These are phyloP conservation scores for Dilophus febrilis DNA, from an alignment of 2,888 invertebrate species.

Conservation along the genomic window DNA sequence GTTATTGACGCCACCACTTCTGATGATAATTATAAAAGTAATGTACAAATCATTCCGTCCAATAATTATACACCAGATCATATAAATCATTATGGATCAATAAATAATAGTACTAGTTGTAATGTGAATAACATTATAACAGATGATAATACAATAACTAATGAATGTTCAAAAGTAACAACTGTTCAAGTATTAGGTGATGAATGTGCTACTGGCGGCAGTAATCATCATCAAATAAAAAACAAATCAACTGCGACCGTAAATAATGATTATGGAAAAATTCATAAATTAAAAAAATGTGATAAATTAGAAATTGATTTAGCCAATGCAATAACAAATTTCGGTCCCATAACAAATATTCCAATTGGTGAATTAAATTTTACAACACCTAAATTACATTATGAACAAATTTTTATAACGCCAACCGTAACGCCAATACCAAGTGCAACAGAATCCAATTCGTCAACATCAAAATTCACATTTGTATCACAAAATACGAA, in stretches of 20 bases:
- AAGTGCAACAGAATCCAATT: constrained; percentile 4
- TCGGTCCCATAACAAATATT: constrained; percentile 25
- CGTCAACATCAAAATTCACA: too few species aligned
- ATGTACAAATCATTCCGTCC: constrained; percentile 32
- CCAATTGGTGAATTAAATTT: constrained; percentile 20
- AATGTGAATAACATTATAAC: not conserved
- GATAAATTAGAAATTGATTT: not conserved
- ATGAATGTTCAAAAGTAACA: constrained; percentile 18
- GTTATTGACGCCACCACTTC: constrained; percentile 11
- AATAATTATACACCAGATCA: constrained; percentile 13
- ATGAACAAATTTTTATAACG: constrained; percentile 27
- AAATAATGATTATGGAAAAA: constrained; percentile 10
- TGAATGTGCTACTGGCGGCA: constrained; percentile 4
- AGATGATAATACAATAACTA: not conserved
- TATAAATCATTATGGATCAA: not conserved
- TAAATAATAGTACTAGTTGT: not conserved
- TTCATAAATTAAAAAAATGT: constrained; percentile 4
- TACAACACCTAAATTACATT: constrained; percentile 14
- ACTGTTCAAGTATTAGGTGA: constrained; percentile 21
- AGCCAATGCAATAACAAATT: constrained; percentile 7
- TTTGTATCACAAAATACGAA: too few species aligned
- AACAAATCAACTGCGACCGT: not conserved
- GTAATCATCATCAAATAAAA: not conserved
- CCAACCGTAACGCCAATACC: constrained; percentile 16
- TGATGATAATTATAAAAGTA: constrained; percentile 21